These are phyloP conservation scores for Lymantria monacha DNA, from an alignment of 2,888 invertebrate genomes.

Conservation along the genomic window DNA sequence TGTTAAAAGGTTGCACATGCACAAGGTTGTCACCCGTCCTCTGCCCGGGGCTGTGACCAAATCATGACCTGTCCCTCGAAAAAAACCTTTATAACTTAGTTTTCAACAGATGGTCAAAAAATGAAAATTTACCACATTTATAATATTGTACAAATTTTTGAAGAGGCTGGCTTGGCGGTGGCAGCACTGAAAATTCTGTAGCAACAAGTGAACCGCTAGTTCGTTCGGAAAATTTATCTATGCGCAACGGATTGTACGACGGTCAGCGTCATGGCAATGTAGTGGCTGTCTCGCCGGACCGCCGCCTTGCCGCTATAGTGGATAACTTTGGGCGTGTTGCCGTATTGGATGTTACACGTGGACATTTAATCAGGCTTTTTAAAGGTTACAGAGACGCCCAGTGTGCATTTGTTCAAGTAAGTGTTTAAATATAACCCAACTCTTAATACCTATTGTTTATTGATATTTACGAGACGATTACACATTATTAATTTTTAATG, in stretches of 20 bases:
- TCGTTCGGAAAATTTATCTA: constrained; percentile 87
- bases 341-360: constrained; percentile 90
- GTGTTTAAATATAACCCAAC: background rate
- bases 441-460: background rate
- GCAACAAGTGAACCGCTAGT: constrained; percentile 73
- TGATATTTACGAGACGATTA: too few relatives aligned
- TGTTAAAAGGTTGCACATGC: too few relatives aligned
- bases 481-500: too few relatives aligned
- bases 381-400: constrained; percentile 98
- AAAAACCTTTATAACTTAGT: too few relatives aligned
- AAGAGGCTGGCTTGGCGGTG: constrained; percentile 73
- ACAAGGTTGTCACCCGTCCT: too few relatives aligned
- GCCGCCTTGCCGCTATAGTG: constrained; percentile 89
- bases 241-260: constrained; percentile 92
- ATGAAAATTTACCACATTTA: too few relatives aligned
- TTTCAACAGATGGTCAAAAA: too few relatives aligned
- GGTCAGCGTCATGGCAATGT: constrained; percentile 86
- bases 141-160: background rate
- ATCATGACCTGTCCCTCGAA: too few relatives aligned
- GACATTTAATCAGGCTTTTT: constrained; percentile 92
- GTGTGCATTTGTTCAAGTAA: constrained; percentile 94
- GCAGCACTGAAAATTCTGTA: constrained; percentile 49
- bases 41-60: too few relatives aligned
- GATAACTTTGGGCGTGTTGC: constrained; percentile 95
- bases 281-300: constrained; percentile 90